phyloP scores from a whole-genome alignment of 2,888 invertebrate species.

The Nebria salina region DNA sequence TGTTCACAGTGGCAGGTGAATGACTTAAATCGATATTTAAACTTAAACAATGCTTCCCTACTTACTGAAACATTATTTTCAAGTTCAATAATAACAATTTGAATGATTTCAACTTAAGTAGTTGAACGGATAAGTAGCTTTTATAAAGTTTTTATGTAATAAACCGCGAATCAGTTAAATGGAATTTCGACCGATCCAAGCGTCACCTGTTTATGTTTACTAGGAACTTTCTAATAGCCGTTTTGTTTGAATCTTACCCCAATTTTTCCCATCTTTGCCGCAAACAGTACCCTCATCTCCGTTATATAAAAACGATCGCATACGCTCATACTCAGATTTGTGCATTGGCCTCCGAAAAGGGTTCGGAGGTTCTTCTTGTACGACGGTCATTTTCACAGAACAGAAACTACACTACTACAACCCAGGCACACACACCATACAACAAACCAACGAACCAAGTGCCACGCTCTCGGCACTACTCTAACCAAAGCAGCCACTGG shows the following conservation, averaged over 20 bases:
- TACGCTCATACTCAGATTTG: constrained; percentile 53
- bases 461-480: background rate
- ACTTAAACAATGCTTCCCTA: constrained; percentile 4
- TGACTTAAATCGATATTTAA: constrained; percentile 33
- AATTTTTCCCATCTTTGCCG: constrained; percentile 70
- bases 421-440: constrained; percentile 49
- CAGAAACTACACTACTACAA: constrained; percentile 50
- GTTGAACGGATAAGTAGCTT: background rate
- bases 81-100: background rate
- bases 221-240: constrained; percentile 10
- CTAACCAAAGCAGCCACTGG: background rate
- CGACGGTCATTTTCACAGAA: constrained; percentile 47
- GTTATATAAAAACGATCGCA: constrained; percentile 64
- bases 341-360: constrained; percentile 55
- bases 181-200: constrained; percentile 23
- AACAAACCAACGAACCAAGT: constrained; percentile 1
- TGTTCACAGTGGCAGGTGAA: constrained; percentile 21
- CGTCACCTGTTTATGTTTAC: constrained; percentile 37
- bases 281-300: constrained; percentile 69
- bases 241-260: constrained; percentile 68
- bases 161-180: constrained; percentile 14
- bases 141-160: background rate
- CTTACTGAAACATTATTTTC: background rate
- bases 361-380: constrained; percentile 47
- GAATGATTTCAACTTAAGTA: background rate